Evolutionary conservation across 2,113 vertebrate species (phyloP).

Genomic region (Vulpes ferrilata): DNA sequence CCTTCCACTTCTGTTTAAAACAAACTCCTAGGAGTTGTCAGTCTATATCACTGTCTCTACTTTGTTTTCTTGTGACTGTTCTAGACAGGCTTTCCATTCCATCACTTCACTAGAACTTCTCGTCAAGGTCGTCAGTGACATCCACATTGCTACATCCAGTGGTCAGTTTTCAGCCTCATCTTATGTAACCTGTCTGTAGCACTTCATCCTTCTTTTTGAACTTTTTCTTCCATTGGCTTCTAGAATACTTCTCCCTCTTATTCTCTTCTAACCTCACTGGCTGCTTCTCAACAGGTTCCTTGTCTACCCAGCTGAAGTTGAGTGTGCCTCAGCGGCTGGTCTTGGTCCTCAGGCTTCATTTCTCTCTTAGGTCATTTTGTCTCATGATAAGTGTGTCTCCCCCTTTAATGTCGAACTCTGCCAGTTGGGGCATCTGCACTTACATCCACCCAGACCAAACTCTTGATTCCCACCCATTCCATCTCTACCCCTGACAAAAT

Average conservation of each 20-base stretch:
- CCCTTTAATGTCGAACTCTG: background rate
- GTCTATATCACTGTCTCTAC: background rate
- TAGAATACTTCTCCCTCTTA: background rate
- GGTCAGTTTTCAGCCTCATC: background rate
- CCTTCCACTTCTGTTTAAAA: background rate
- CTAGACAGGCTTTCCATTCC: background rate
- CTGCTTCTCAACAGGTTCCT: background rate
- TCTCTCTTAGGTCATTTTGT: background rate
- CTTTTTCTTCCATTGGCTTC: background rate
- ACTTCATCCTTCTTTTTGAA: background rate
- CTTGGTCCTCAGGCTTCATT: background rate
- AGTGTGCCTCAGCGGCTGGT: background rate
- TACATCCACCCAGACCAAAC: background rate
- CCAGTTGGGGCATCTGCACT: background rate
- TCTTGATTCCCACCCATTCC: background rate
- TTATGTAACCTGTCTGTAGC: background rate
- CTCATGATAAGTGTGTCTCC: background rate
- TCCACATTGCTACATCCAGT: fast-evolving
- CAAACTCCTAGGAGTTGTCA: background rate
- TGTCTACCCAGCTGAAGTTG: background rate
- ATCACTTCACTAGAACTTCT: background rate
- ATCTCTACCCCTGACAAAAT: background rate
- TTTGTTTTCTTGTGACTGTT: background rate
- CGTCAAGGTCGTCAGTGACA: background rate
- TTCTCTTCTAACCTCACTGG: background rate